Base-by-base conservation (phyloP, 2,888 invertebrate genomes). In the Orthonychiurus folsomi region DNA sequence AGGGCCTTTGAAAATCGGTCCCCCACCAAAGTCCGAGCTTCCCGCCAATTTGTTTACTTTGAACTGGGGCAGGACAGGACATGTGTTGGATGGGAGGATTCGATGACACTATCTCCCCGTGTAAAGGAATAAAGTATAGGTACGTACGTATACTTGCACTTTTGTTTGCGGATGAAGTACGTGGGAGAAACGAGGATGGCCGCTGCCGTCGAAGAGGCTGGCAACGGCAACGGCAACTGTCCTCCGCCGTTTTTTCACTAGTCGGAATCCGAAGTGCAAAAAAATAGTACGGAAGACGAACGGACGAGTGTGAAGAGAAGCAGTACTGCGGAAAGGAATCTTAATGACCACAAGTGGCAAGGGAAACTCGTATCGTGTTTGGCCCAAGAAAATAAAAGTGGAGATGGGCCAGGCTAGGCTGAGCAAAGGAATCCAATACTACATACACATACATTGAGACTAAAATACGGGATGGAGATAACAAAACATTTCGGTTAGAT, bases 381-480 rank as follows among this genome's bases (percentile, higher is more conserved):
- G 37, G 37, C 15, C 37, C 15, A 15, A 37, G 37, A 37, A 37
- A 37, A 37, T 37, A 37, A 37, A 37, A 37, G 37, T 37, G 37
- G 37, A 15, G n/a, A n/a, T n/a, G n/a, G n/a, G n/a, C n/a, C n/a
- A n/a, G n/a, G n/a, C n/a, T n/a, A n/a, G n/a, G n/a, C n/a, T n/a
- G n/a, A n/a, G n/a, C n/a, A 37, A 37, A 37, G 37, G 15, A 37
- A 37, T 9, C 37, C 37, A 9, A 5, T 37, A 9, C 37, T 9
- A 37, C 37, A 5, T 37, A 37, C 15, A 21, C 54, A 54, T 61
- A 61, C 20, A 54, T 61, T 56, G 55, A 48, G 61, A 54, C 54
- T 61, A 61, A 61, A 61, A 61, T 61, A 61, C 55, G 54, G 61
- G 54, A 61, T 50, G 58, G 20, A 61, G 61, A 61, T 61, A 61